Evolutionary conservation across 1,140 invertebrate species (phyloP).

Genomic region (Lepidurus couesii): DNA sequence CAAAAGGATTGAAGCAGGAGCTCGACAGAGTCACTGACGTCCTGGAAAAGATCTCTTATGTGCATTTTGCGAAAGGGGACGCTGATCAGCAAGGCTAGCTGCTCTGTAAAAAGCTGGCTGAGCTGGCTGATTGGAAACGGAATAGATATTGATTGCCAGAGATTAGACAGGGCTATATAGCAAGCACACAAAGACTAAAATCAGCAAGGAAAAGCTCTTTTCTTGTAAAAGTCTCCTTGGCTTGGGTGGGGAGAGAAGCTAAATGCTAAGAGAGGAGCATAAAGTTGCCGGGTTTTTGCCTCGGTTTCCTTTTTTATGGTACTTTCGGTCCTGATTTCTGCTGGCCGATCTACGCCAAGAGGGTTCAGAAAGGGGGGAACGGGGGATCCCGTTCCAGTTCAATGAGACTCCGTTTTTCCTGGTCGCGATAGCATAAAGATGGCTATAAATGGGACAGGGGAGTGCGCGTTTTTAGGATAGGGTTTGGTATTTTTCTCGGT

Average conservation of each 20-base stretch:
- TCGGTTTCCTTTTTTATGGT: not conserved
- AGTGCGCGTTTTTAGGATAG: not conserved
- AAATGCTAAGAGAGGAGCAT: not conserved
- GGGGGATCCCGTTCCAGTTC: not conserved
- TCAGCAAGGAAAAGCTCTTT: not conserved
- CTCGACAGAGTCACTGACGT: too few relatives aligned
- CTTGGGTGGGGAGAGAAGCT: not conserved
- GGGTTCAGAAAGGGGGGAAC: not conserved
- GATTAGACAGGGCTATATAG: conserved; percentile 19
- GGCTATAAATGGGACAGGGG: not conserved
- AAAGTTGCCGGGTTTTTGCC: conserved; percentile 3
- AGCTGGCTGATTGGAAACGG: conserved; percentile 18
- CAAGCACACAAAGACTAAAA: conserved; percentile 1
- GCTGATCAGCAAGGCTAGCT: not conserved
- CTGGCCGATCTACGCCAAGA: not conserved
- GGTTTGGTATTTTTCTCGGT: too few relatives aligned
- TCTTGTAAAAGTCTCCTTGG: not conserved
- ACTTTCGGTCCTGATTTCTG: conserved; percentile 9
- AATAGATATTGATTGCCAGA: conserved; percentile 11
- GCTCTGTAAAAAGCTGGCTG: not conserved
- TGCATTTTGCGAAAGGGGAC: not conserved
- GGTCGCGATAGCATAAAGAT: not conserved
- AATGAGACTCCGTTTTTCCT: not conserved
- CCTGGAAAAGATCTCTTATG: not conserved
- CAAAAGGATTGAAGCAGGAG: too few relatives aligned